These are phyloP conservation scores for Spongilla lacustris DNA, from an alignment of 37 sponge, comb jelly and placozoan species.

Conservation along the genomic window DNA sequence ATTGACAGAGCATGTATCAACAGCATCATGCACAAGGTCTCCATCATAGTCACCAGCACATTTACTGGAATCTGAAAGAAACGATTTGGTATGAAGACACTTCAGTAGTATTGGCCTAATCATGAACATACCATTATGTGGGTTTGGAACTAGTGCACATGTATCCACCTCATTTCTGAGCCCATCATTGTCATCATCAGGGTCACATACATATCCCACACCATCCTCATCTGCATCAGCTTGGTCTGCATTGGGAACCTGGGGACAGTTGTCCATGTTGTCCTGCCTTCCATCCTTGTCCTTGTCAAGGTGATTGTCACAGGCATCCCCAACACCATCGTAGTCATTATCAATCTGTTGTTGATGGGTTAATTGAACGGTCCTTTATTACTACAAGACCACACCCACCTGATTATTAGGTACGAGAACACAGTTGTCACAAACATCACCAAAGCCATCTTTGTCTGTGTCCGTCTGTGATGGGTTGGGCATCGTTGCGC, in stretches of 20 bases:
- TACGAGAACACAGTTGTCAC: conserved; percentile 78
- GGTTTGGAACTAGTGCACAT: conserved; percentile 75
- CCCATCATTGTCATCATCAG: conserved; percentile 89
- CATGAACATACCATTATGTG: conserved; percentile 26
- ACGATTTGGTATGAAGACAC: background rate
- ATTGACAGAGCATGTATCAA: conserved; percentile 78
- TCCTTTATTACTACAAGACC: background rate
- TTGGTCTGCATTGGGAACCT: conserved; percentile 78
- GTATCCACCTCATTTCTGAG: conserved; percentile 72
- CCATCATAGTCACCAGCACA: conserved; percentile 58
- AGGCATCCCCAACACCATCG: conserved; percentile 88
- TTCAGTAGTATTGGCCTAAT: background rate
- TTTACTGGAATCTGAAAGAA: background rate
- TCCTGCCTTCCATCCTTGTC: conserved; percentile 90
- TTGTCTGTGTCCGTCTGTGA: conserved; percentile 73
- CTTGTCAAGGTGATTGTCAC: conserved; percentile 72
- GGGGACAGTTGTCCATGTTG: conserved; percentile 78
- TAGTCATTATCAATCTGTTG: conserved; percentile 75
- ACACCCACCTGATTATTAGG: conserved; percentile 70
- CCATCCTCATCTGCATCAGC: conserved; percentile 79
- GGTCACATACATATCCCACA: conserved; percentile 83
- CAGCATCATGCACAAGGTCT: conserved; percentile 71
- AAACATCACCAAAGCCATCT: conserved; percentile 80
- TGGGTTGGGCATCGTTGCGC: conserved; percentile 45
- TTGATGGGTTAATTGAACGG: background rate